phyloP scores from a whole-genome alignment of 2,888 invertebrate genomes.

The Phania funesta region DNA sequence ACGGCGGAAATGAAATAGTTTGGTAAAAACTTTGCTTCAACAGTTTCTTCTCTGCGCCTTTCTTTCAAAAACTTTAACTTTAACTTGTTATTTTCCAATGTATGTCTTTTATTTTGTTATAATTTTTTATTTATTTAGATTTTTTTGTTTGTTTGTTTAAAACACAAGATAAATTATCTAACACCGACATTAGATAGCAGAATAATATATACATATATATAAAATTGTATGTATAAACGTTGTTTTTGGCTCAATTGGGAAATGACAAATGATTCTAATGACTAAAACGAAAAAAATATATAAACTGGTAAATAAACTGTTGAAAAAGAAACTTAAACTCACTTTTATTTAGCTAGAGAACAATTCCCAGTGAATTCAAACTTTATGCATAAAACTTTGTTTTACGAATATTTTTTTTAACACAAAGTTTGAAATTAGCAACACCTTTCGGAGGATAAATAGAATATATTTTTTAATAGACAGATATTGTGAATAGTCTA shows the following conservation, averaged over 20 bases:
- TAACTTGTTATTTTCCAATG: slow-evolving; percentile 34
- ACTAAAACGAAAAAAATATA: slow-evolving; percentile 21
- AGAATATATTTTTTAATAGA: too few species aligned
- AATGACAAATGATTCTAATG: slow-evolving; percentile 48
- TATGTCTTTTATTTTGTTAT: too few species aligned
- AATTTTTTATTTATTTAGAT: slow-evolving; percentile 1
- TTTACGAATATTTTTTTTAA: not conserved
- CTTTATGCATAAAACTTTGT: not conserved
- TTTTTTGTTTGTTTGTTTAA: slow-evolving; percentile 9
- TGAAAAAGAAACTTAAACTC: not conserved
- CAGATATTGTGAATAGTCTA: too few species aligned
- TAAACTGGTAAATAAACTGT: not conserved
- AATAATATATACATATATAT: not conserved
- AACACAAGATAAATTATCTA: slow-evolving; percentile 19
- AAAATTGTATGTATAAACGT: not conserved
- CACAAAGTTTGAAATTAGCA: slow-evolving; percentile 23
- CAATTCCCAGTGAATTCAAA: slow-evolving; percentile 14
- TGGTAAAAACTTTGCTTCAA: slow-evolving; percentile 21
- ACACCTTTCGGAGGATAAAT: slow-evolving; percentile 38
- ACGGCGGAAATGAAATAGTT: slow-evolving; percentile 63
- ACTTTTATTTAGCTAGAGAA: slow-evolving; percentile 5
- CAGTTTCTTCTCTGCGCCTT: not conserved
- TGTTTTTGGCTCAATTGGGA: slow-evolving; percentile 36
- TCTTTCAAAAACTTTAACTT: slow-evolving; percentile 14
- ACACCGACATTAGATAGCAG: not conserved